Evolutionary conservation across 1,140 invertebrate species (phyloP).

Genomic region (Laupala kohalensis): DNA sequence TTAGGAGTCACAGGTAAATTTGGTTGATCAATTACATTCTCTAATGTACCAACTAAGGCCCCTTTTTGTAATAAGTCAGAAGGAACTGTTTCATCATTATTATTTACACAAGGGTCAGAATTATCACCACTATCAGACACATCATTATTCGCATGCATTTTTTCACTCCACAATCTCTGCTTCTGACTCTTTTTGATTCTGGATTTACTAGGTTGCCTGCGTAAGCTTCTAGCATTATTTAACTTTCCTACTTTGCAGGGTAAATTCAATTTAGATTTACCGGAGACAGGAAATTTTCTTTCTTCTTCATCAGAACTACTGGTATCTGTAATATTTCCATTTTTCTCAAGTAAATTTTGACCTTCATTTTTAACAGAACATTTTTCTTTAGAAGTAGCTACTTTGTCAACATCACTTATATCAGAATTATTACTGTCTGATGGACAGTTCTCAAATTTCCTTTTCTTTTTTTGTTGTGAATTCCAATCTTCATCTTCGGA

Average conservation of each 20-base stretch:
- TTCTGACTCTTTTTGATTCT: too few relatives aligned
- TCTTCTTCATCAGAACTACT: neutral
- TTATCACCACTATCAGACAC: neutral
- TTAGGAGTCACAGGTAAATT: neutral
- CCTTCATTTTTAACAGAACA: neutral
- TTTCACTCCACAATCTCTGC: neutral
- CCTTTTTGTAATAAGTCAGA: neutral
- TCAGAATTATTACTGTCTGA: neutral
- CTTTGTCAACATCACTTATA: neutral
- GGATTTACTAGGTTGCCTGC: too few relatives aligned
- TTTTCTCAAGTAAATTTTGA: neutral
- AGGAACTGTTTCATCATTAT: neutral
- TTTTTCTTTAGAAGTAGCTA: neutral
- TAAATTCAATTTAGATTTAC: too few relatives aligned
- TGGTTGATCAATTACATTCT: neutral
- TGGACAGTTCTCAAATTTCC: neutral
- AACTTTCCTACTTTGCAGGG: too few relatives aligned
- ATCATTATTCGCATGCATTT: neutral
- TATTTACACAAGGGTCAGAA: neutral
- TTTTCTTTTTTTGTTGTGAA: neutral
- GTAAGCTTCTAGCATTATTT: too few relatives aligned
- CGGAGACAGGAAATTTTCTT: neutral
- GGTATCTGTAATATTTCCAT: slow-evolving; percentile 1
- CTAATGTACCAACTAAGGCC: neutral
- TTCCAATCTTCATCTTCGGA: slow-evolving; percentile 8